These are phyloP conservation scores for Ophion ventricosus DNA, from an alignment of 2,888 invertebrate species.

Conservation along the genomic window DNA sequence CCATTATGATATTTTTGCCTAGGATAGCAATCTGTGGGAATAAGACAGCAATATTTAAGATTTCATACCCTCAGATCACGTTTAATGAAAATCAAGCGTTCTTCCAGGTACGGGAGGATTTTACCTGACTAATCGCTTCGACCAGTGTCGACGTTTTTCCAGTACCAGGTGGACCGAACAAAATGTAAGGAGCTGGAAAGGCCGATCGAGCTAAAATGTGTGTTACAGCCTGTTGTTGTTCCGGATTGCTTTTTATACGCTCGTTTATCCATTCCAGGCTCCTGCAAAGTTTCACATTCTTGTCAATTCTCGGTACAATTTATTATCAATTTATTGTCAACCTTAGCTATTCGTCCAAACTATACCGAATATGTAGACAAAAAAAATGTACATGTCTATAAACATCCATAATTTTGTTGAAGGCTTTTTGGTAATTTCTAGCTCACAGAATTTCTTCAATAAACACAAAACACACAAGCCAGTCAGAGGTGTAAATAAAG, in stretches of 20 bases:
- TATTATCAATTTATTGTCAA: not conserved
- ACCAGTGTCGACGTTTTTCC: slow-evolving; percentile 90
- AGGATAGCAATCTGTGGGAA: not conserved
- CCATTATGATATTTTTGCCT: not conserved
- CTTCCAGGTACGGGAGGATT: not conserved
- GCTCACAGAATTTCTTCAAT: too few relatives aligned
- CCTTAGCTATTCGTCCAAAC: too few relatives aligned
- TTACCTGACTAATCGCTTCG: slow-evolving; percentile 88
- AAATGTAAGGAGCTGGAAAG: slow-evolving; percentile 89
- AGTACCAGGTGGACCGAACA: slow-evolving; percentile 95
- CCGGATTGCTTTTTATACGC: slow-evolving; percentile 84
- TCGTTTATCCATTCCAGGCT: slow-evolving; percentile 76
- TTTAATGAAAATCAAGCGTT: not conserved
- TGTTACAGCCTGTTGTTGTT: slow-evolving; percentile 88
- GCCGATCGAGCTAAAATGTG: slow-evolving; percentile 87
- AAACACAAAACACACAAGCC: too few relatives aligned
- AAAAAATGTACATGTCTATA: too few relatives aligned
- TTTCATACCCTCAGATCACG: not conserved
- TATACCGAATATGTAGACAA: too few relatives aligned
- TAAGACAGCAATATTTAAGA: not conserved
- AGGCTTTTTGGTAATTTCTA: too few relatives aligned
- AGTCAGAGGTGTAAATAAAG: too few relatives aligned
- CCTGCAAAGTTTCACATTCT: not conserved
- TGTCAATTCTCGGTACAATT: not conserved
- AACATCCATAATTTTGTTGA: too few relatives aligned